Base-by-base conservation (phyloP, 2,888 invertebrate genomes). In the Dolichomitus sp. region DNA sequence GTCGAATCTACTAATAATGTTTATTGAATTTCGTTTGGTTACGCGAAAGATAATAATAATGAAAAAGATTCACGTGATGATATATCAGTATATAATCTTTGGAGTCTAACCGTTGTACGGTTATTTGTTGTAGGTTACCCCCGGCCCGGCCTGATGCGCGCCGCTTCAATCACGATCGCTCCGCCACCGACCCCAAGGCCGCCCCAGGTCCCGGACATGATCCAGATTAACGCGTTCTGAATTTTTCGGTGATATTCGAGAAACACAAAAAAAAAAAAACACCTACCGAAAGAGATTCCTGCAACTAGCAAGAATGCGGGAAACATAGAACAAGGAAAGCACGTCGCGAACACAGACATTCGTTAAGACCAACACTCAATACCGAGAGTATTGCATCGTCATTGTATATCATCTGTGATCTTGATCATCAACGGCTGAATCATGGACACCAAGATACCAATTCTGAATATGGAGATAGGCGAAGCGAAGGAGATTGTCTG, bases 401-500 rank as follows among this genome's bases (percentile, higher is more conserved):
- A 37, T 80, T 42, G 33, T 70, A 68, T 23, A 14, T 19, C 23
- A 54, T 23, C 54, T 17, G 48, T 48, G 37, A 48, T 48, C 54
- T 27, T 12, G 23, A 69, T 52, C 42, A 45, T 59, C 14, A 4
- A 57, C 61, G 19, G 37, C 52, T 33, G 14, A 61, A 81, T 52
- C 84, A 91, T 90, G 89, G 85, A 87, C 94, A 95, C 95, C 88
- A 95, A 96, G 91, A 96, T 98, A 92, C 98, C 98, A 61, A 95
- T 98, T 87, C 95, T 98, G 89, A 98, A 98, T 94, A 95, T 98
- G 94, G 98, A 98, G 94, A 95, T 97, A 91, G 95, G 96, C 84
- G 98, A 98, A 94, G 96, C 98, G 81, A 97, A 97, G 93, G 97
- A 98, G 92, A 96, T 97, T 88, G 94, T 98, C 83, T 97, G 98